Evolutionary conservation across 2,888 invertebrate species (phyloP).

Genomic region (Diachrysia chrysitis): DNA sequence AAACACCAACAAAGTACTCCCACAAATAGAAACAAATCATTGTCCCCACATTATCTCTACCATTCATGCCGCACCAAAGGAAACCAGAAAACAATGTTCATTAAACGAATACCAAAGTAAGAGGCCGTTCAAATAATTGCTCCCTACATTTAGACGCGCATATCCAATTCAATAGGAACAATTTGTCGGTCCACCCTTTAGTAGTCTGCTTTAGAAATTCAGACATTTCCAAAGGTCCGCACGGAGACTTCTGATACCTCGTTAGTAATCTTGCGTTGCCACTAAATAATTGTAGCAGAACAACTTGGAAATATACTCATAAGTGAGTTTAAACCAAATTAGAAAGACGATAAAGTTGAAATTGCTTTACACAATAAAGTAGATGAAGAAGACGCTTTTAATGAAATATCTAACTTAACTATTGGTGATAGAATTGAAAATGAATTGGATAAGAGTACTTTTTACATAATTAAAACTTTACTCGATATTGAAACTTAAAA

Average conservation of each 20-base stretch:
- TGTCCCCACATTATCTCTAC: conserved; percentile 74
- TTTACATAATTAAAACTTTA: conserved; percentile 48
- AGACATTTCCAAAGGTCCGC: conserved; percentile 84
- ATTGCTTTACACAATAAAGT: conserved; percentile 33
- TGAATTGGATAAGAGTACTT: conserved; percentile 61
- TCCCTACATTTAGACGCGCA: conserved; percentile 73
- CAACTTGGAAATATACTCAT: conserved; percentile 46
- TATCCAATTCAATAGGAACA: conserved; percentile 83
- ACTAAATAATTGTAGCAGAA: conserved; percentile 86
- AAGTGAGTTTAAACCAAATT: conserved; percentile 53
- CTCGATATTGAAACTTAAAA: conserved; percentile 58
- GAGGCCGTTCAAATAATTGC: conserved; percentile 75
- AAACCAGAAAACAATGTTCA: conserved; percentile 86
- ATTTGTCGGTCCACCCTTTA: conserved; percentile 85
- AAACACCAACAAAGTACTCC: conserved; percentile 55
- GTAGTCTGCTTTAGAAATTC: conserved; percentile 72
- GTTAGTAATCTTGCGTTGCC: conserved; percentile 83
- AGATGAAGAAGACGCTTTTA: conserved; percentile 45
- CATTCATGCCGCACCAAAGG: conserved; percentile 71
- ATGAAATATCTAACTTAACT: conserved; percentile 72
- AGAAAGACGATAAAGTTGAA: conserved; percentile 50
- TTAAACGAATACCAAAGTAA: conserved; percentile 86
- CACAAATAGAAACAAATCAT: conserved; percentile 75
- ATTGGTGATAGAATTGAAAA: conserved; percentile 72
- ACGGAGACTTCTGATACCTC: conserved; percentile 82